Conservation (phyloP, 2,888 invertebrate species). For the Agonum fuliginosum region DNA sequence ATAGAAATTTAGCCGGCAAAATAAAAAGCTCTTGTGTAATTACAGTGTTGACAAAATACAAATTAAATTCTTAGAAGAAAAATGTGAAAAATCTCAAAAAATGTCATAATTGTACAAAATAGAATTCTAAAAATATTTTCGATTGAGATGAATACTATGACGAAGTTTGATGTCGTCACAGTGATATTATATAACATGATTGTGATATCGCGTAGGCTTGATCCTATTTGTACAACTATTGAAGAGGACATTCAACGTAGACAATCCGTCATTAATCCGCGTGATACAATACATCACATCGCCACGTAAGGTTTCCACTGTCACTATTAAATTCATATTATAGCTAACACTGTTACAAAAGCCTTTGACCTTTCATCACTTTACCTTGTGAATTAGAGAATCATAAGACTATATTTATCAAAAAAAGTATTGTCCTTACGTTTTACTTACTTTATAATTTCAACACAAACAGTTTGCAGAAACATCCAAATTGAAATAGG, state of each 20-base stretch:
- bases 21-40: too few species aligned
- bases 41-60: too few species aligned
- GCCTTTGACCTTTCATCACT: background rate
- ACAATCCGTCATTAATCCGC: conserved; percentile 56
- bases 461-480: too few species aligned
- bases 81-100: too few species aligned
- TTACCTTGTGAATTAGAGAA: too few species aligned
- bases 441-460: too few species aligned
- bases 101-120: too few species aligned
- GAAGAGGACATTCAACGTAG: conserved; percentile 48
- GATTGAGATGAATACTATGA: background rate
- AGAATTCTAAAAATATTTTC: background rate
- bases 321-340: background rate
- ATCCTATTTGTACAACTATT: conserved; percentile 34
- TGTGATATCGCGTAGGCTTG: conserved; percentile 3
- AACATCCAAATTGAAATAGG: too few species aligned
- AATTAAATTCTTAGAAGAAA: too few species aligned
- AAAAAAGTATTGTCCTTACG: too few species aligned
- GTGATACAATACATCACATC: conserved; percentile 50
- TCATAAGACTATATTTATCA: too few species aligned
- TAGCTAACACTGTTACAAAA: background rate
- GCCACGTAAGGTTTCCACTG: conserved; percentile 36
- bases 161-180: background rate
- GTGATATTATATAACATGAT: conserved; percentile 25
- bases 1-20: too few species aligned